phyloP scores from a whole-genome alignment of 2,797 vertebrate genomes.

The Channallabes apus region DNA sequence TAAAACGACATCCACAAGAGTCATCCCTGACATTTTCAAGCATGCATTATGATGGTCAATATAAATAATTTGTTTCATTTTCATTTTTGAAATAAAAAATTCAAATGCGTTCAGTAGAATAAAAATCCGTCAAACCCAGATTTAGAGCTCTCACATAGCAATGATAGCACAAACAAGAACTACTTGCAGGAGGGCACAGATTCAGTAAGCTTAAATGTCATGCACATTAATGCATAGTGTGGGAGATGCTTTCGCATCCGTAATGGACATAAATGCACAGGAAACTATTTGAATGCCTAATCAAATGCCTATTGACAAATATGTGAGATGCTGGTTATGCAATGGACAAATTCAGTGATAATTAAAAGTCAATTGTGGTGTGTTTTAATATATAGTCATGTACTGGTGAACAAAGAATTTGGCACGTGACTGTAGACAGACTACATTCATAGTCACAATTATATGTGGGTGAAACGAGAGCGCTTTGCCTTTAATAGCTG shows the following conservation, averaged over 20 bases:
- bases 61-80: not conserved
- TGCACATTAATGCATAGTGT: constrained; percentile 26
- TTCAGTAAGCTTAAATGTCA: constrained; percentile 26
- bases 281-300: constrained; percentile 13
- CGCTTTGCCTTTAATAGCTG: constrained; percentile 73
- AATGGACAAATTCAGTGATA: not conserved
- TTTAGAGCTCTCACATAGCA: not conserved
- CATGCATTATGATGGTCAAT: not conserved
- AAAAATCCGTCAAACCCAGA: not conserved
- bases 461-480: constrained; percentile 50
- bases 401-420: not conserved
- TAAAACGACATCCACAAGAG: not conserved
- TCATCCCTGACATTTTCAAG: not conserved
- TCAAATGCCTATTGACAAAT: constrained; percentile 13
- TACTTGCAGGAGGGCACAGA: not conserved
- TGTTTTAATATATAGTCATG: not conserved
- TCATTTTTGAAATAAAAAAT: not conserved
- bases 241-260: constrained; percentile 16
- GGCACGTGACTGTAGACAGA: not conserved
- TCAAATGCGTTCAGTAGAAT: not conserved
- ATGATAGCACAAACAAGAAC: constrained; percentile 4
- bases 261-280: constrained; percentile 21
- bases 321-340: constrained; percentile 13
- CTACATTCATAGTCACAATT: constrained; percentile 22
- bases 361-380: not conserved